These are phyloP conservation scores for Spea multiplicata DNA, from an alignment of 2,113 vertebrate species.

Conservation along the genomic window DNA sequence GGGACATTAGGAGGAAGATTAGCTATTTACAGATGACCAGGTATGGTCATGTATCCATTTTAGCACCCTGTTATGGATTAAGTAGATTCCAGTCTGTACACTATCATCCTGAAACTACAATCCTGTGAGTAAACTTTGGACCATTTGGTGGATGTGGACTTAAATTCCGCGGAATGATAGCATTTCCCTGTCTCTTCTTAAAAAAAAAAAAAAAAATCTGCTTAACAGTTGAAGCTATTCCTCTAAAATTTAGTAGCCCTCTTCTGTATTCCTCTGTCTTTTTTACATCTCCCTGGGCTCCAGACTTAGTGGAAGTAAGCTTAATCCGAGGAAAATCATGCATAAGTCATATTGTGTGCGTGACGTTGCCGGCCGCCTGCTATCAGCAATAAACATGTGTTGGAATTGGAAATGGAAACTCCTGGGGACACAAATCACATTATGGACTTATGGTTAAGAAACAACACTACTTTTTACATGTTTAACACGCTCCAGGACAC, in stretches of 20 bases:
- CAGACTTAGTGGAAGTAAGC: constrained; percentile 41
- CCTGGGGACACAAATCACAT: constrained; percentile 35
- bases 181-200: too few relatives aligned
- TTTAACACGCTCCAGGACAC: constrained; percentile 29
- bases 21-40: too few relatives aligned
- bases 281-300: constrained; percentile 25
- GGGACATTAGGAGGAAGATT: too few relatives aligned
- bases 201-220: not conserved
- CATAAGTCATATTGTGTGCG: constrained; percentile 39
- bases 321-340: constrained; percentile 44
- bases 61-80: too few relatives aligned
- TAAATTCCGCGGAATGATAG: too few relatives aligned
- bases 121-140: too few relatives aligned
- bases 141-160: too few relatives aligned
- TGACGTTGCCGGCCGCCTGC: constrained; percentile 29
- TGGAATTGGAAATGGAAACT: constrained; percentile 28
- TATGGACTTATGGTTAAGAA: constrained; percentile 18
- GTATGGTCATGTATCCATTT: too few relatives aligned
- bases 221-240: constrained; percentile 19
- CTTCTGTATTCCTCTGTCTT: constrained; percentile 3
- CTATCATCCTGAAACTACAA: too few relatives aligned
- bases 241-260: constrained; percentile 19
- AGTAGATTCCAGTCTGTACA: too few relatives aligned
- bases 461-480: constrained; percentile 12
- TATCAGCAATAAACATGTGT: constrained; percentile 47